phyloP scores from a whole-genome alignment of 2,113 vertebrate genomes.

The Vimba vimba region DNA sequence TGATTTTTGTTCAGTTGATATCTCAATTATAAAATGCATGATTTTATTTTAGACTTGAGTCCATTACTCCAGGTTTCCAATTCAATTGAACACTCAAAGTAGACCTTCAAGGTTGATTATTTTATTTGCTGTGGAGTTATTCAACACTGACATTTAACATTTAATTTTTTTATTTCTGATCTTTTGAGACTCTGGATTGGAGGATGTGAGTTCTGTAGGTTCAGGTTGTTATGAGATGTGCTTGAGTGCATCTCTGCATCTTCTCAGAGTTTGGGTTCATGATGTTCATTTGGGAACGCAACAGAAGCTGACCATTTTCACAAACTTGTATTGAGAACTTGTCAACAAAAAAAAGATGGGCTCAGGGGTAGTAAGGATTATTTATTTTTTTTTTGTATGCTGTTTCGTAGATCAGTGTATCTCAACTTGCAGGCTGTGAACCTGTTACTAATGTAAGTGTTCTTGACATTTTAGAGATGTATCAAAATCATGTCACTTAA shows the following conservation, averaged over 20 bases:
- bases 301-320: no score
- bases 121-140: neutral
- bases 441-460: neutral
- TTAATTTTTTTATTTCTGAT: neutral
- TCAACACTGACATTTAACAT: neutral
- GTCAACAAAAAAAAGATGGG: no score
- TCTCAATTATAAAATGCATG: neutral
- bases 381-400: neutral
- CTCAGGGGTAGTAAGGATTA: no score
- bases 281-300: no score
- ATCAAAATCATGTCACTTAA: neutral
- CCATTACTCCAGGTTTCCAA: neutral
- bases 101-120: neutral
- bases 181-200: neutral
- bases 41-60: neutral
- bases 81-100: neutral
- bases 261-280: no score
- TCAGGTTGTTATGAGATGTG: neutral
- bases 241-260: neutral
- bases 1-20: neutral
- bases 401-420: neutral
- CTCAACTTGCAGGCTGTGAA: neutral
- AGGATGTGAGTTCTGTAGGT: neutral
- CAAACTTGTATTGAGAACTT: no score
- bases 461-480: neutral